Conservation (phyloP, 2,113 vertebrate species). For the Riparia riparia region DNA sequence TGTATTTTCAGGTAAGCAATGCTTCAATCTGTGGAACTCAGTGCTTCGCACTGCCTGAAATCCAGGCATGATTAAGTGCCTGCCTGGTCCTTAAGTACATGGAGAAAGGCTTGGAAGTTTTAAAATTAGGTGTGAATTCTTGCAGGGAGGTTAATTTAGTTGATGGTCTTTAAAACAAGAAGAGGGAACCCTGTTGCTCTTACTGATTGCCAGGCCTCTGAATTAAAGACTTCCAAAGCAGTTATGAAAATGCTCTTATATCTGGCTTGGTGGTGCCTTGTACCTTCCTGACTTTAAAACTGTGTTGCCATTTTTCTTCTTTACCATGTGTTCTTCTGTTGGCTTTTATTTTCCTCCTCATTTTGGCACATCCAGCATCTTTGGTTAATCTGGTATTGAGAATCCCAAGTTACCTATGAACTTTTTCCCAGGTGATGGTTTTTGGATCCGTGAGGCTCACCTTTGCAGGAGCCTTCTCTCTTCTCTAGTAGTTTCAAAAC, state of each 20-base stretch:
- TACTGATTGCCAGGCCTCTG: not conserved
- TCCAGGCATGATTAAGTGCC: not conserved
- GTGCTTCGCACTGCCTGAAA: not conserved
- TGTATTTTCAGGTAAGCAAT: not conserved
- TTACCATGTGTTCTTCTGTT: fast-evolving
- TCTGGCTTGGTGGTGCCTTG: not conserved
- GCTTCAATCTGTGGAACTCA: fast-evolving
- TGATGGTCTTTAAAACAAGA: not conserved
- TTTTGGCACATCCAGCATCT: not conserved
- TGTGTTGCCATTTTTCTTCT: not conserved
- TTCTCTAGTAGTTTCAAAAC: not conserved
- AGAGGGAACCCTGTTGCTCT: not conserved
- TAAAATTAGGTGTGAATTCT: not conserved
- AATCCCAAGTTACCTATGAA: not conserved
- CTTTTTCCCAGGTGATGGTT: not conserved
- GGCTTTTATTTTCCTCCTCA: not conserved
- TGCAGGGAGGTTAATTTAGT: not conserved
- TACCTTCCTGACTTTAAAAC: not conserved
- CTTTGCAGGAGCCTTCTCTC: not conserved
- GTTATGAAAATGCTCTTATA: not conserved
- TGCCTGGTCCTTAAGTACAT: not conserved
- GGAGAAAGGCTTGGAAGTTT: not conserved
- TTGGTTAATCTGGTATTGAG: not conserved
- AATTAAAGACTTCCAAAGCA: not conserved
- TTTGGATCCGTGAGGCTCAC: not conserved